Conservation (phyloP, 2,113 vertebrate species). For the Rhinopomastus cyanomelas region DNA sequence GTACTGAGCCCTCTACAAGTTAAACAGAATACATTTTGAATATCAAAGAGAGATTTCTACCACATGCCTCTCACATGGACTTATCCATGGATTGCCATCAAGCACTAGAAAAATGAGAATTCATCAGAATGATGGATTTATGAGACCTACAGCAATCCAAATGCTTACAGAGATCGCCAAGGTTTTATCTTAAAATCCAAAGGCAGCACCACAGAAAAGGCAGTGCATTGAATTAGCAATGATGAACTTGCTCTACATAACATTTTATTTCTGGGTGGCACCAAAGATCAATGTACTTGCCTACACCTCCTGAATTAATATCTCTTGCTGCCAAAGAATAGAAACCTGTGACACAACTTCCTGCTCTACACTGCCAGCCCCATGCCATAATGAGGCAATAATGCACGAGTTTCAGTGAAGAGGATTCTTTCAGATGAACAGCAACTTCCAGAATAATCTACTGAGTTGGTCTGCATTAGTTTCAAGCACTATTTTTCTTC, state of each 20-base stretch:
- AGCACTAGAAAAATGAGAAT: background rate
- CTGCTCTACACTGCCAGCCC: conserved; percentile 13
- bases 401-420: background rate
- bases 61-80: background rate
- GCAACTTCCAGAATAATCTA: conserved; percentile 25
- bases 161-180: background rate
- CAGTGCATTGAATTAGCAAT: conserved; percentile 28
- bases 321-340: conserved; percentile 14
- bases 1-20: background rate
- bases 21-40: background rate
- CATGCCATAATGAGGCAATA: conserved; percentile 9
- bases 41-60: background rate
- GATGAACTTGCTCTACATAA: conserved; percentile 35
- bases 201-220: background rate
- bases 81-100: background rate
- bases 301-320: conserved; percentile 63
- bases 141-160: background rate
- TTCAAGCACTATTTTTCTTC: background rate
- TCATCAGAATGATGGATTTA: background rate
- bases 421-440: background rate
- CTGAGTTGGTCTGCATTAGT: background rate
- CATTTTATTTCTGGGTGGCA: conserved; percentile 66
- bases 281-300: conserved; percentile 68
- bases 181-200: conserved; percentile 39
- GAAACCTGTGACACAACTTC: background rate